These are phyloP conservation scores for Mizuhopecten yessoensis DNA, from an alignment of 1,140 invertebrate species.

Conservation along the genomic window DNA sequence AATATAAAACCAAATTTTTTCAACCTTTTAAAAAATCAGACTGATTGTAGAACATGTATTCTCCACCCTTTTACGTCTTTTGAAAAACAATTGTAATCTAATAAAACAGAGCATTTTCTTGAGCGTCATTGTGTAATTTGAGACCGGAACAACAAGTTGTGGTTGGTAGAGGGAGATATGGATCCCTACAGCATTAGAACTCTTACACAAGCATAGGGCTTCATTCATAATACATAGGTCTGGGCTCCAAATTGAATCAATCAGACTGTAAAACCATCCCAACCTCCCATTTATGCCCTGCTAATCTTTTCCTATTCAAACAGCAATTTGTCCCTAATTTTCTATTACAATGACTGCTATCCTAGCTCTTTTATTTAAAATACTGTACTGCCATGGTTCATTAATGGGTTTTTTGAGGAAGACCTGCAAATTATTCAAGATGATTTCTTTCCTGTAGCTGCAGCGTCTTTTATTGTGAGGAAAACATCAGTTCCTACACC, in stretches of 20 bases:
- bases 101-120: neutral
- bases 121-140: neutral
- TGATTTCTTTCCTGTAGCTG: neutral
- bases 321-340: slow-evolving; percentile 18
- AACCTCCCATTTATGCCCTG: neutral
- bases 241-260: neutral
- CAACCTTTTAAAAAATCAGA: neutral
- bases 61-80: neutral
- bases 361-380: neutral
- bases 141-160: neutral
- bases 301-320: slow-evolving; percentile 35
- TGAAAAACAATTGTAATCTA: neutral
- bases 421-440: neutral
- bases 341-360: neutral
- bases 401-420: neutral
- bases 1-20: neutral
- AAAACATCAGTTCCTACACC: neutral
- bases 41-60: neutral
- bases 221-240: slow-evolving; percentile 30
- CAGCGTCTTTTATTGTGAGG: neutral
- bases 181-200: neutral
- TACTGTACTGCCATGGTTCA: neutral
- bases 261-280: neutral
- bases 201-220: neutral
- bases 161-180: neutral